Base-by-base conservation (phyloP, 2,797 vertebrate species). In the Dromococcyx pavoninus region DNA sequence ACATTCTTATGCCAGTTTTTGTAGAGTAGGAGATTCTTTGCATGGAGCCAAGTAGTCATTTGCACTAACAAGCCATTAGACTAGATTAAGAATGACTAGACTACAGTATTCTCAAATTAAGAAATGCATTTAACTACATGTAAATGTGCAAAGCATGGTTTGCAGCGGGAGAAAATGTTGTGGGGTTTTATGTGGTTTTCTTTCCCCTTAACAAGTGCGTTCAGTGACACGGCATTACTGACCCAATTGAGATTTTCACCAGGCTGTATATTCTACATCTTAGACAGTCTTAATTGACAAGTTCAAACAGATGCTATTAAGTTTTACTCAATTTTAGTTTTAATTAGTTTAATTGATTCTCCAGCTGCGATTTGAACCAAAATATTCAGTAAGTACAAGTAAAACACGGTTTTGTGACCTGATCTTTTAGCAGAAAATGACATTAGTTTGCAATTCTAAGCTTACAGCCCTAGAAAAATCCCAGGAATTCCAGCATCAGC, bases 401-500 rank as follows among this genome's bases (percentile, higher is more conserved):
- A 76, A 75, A 77, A 56, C 37, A 28, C 10, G 19, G 66, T 77
- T 89, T 86, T 83, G 64, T 56, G 88, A 74, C 72, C 91, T 78
- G 89, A 79, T 93, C 94, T 94, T 93, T 94, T 87, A 93, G 83
- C 83, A 93, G 93, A 87, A 95, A 95, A 88, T 69, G 1, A 54
- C 85, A 93, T 74, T 96, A 76, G 92, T 90, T 78, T 94, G 90
- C 94, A 97, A 75, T 94, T 93, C 95, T 93, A 81, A 97, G 95
- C 75, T 76, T 96, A 88, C 85, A 94, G 91, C 96, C 88, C 89
- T 91, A 53, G 93, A 97, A 96, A 97, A 97, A 97, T 97, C 86
- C 83, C 91, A 93, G 94, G 98, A 98, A 98, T 98, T 92, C 93
- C 96, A 94, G 87, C 95, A 87, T 97, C 96, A 97, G 97, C 97